Evolutionary conservation across 2,113 vertebrate genomes (phyloP).

Genomic region (Aix galericulata): DNA sequence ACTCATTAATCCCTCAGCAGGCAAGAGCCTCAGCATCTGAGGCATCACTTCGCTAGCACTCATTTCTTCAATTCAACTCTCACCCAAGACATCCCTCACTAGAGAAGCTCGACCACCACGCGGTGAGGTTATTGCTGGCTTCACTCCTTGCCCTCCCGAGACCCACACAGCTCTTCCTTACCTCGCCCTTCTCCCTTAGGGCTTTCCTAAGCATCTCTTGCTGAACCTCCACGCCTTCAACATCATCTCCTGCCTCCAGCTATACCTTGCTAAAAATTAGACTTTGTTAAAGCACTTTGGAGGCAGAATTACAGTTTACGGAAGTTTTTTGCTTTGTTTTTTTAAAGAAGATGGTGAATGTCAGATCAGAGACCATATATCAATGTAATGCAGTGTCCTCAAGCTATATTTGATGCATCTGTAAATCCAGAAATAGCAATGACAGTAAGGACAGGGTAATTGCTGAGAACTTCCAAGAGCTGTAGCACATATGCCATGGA

Average conservation of each 20-base stretch:
- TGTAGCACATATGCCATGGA: not conserved
- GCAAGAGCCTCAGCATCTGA: not conserved
- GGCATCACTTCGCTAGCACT: not conserved
- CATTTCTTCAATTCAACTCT: not conserved
- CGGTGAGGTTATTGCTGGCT: not conserved
- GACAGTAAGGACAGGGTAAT: not conserved
- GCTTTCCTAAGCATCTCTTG: not conserved
- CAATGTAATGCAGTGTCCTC: not conserved
- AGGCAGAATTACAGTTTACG: not conserved
- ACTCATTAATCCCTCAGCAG: not conserved
- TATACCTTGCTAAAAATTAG: fast-evolving
- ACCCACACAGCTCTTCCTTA: not conserved
- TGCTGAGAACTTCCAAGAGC: not conserved
- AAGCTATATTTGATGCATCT: not conserved
- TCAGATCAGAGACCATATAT: not conserved
- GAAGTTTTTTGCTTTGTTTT: not conserved
- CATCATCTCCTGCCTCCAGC: not conserved
- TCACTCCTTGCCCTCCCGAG: not conserved
- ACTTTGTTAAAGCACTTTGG: not conserved
- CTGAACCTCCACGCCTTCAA: not conserved
- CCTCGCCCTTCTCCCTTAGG: not conserved
- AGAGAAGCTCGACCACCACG: not conserved
- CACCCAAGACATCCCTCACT: not conserved
- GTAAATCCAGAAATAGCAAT: not conserved
- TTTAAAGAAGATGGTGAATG: not conserved